phyloP scores from a whole-genome alignment of 2,113 vertebrate species.

The Plectropomus leopardus region DNA sequence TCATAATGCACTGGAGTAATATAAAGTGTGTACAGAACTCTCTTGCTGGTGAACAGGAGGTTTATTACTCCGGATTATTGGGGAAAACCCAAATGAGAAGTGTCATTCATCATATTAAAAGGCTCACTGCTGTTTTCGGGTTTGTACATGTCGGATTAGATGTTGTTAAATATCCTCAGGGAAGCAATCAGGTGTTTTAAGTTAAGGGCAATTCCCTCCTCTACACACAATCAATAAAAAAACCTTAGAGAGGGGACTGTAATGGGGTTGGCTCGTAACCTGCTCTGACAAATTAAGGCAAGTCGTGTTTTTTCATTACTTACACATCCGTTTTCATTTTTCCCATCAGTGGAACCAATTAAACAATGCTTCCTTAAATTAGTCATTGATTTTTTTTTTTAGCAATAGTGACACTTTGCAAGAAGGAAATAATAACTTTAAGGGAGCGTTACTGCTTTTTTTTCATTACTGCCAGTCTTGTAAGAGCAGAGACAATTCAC shows the following conservation, averaged over 20 bases:
- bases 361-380: conserved; percentile 82
- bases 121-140: neutral
- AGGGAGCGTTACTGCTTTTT: conserved; percentile 51
- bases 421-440: conserved; percentile 82
- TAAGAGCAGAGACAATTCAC: conserved; percentile 68
- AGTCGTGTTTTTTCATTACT: conserved; percentile 81
- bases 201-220: conserved; percentile 67
- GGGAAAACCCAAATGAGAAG: conserved; percentile 22
- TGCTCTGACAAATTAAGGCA: conserved; percentile 83
- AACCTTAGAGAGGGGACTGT: conserved; percentile 42
- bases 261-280: conserved; percentile 66
- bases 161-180: conserved; percentile 73
- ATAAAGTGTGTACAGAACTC: neutral
- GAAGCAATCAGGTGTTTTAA: conserved; percentile 79
- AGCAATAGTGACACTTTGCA: conserved; percentile 79
- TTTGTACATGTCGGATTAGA: conserved; percentile 56
- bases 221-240: conserved; percentile 76
- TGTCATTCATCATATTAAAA: conserved; percentile 55
- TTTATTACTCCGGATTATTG: conserved; percentile 4
- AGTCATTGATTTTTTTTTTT: conserved; percentile 82
- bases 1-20: neutral
- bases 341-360: conserved; percentile 82
- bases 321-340: conserved; percentile 85
- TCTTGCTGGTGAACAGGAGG: neutral
- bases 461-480: conserved; percentile 68